Base-by-base conservation (phyloP, 1,140 invertebrate genomes). In the Tetranychus cinnabarinus region DNA sequence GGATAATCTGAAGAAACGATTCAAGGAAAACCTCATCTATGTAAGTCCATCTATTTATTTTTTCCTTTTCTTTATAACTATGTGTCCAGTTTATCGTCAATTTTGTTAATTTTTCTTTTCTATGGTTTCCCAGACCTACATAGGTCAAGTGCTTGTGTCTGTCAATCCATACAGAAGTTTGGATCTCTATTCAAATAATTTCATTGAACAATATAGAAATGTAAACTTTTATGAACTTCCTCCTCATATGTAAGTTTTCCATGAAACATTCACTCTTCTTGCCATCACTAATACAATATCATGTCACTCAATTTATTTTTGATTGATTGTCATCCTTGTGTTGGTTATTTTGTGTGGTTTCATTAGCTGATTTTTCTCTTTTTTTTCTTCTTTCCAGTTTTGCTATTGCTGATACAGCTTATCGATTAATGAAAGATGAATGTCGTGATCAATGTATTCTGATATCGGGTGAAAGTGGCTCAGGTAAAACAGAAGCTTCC, bases 101-200 rank as follows among this genome's bases (percentile, higher is more conserved):
- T 23, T 33, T 10, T 46, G 10, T 42, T 15, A 23, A 36, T 35
- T 3, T 58, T 45, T 63, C 54, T 62, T 66, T 56, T 60, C 15
- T 58, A 23, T 23, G 23, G 23, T 48, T 7, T 58, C 75, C 3
- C 74, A 98, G 93, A 99, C 96, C 69, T 99, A 99, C 76, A 98
- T 95, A 69, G 95, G 95, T 73, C 83, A 98, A 72, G 98, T 99
- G 83, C 98, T 93, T 76, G 90, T 99, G 71, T 92, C 92, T 70
- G 96, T 99, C 81, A 99, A 99, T 79, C 95, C 95, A 67, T 98
- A 98, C 85, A 97, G 97, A 79, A 83, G 96, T 70, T 93, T 88
- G 78, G 96, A 96, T 68, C 97, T 99, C 74, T 99, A 99, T 80
- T 97, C 92, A 66, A 78, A 80, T 70, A 84, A 88, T 75, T 92